Evolutionary conservation across 2,797 vertebrate genomes (phyloP).

Genomic region (Chiroxiphia lanceolata): DNA sequence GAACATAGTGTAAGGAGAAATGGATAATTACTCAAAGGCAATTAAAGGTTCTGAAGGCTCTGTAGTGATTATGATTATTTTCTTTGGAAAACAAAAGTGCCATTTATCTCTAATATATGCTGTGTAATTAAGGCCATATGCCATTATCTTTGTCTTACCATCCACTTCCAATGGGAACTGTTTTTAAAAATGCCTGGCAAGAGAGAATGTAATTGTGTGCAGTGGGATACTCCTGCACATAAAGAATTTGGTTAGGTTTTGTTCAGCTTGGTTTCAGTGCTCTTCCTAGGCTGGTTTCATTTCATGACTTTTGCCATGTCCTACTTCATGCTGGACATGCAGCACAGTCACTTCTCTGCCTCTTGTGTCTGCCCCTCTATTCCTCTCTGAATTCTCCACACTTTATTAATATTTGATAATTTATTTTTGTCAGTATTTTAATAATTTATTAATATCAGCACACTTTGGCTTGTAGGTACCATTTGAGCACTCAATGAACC

Average conservation of each 20-base stretch:
- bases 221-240: not conserved
- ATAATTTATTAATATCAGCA: too few species aligned
- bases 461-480: not conserved
- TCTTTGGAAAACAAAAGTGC: conserved; percentile 44
- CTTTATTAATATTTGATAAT: too few species aligned
- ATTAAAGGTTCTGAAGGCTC: conserved; percentile 58
- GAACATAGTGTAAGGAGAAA: conserved; percentile 16
- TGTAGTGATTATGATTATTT: conserved; percentile 68
- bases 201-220: not conserved
- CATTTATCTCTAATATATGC: conserved; percentile 59
- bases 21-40: conserved; percentile 60
- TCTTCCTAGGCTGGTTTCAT: not conserved
- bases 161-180: conserved; percentile 14
- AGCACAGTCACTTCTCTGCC: not conserved
- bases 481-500: not conserved
- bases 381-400: not conserved
- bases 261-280: not conserved
- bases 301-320: not conserved
- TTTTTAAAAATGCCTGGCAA: conserved; percentile 4
- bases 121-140: conserved; percentile 54
- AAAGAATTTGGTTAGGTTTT: not conserved
- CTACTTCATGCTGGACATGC: not conserved
- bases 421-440: too few species aligned
- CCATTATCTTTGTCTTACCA: conserved; percentile 53
- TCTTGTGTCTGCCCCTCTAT: not conserved